Percentiles rank a stretch among this genome's conserved stretches.
phyloP scores from a whole-genome alignment of 1,140 invertebrate species.

The Bathynomus jamesi region DNA sequence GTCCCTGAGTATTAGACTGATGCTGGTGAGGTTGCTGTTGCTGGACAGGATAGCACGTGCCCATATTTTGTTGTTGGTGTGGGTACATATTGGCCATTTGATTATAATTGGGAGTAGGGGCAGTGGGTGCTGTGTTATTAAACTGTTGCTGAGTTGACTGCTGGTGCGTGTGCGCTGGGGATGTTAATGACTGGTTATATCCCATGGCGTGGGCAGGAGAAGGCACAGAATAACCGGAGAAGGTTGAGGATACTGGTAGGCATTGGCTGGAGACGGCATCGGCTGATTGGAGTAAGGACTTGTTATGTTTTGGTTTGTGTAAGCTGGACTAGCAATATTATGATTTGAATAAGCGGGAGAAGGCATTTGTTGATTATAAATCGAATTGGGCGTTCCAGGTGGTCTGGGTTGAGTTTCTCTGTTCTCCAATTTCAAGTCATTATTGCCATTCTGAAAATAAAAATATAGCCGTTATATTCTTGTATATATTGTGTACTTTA shows the following conservation, averaged over 20 bases:
- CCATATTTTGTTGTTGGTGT: not conserved
- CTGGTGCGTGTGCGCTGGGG: not conserved
- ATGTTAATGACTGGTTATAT: conserved; percentile 6
- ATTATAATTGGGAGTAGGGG: conserved; percentile 18
- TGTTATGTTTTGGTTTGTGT: conserved; percentile 23
- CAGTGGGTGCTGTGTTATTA: conserved; percentile 48
- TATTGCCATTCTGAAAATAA: conserved; percentile 25
- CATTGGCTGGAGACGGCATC: conserved; percentile 18
- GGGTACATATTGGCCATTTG: not conserved
- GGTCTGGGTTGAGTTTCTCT: conserved; percentile 18
- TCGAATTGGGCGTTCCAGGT: conserved; percentile 16
- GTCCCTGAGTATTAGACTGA: conserved; percentile 35
- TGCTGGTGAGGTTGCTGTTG: conserved; percentile 37
- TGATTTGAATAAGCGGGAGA: conserved; percentile 35
- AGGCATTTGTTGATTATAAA: conserved; percentile 26
- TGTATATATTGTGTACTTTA: not conserved
- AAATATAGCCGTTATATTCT: too few relatives aligned
- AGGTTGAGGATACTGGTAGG: conserved; percentile 31
- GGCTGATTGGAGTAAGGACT: conserved; percentile 35
- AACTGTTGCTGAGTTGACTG: conserved; percentile 52
- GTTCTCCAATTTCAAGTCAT: conserved; percentile 14
- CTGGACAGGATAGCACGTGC: conserved; percentile 26
- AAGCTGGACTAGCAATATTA: conserved; percentile 39
- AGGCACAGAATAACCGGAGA: conserved; percentile 26
- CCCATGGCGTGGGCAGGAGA: conserved; percentile 24